These are phyloP conservation scores for Muntiacus reevesi DNA, from an alignment of 2,113 vertebrate genomes.

Conservation along the genomic window DNA sequence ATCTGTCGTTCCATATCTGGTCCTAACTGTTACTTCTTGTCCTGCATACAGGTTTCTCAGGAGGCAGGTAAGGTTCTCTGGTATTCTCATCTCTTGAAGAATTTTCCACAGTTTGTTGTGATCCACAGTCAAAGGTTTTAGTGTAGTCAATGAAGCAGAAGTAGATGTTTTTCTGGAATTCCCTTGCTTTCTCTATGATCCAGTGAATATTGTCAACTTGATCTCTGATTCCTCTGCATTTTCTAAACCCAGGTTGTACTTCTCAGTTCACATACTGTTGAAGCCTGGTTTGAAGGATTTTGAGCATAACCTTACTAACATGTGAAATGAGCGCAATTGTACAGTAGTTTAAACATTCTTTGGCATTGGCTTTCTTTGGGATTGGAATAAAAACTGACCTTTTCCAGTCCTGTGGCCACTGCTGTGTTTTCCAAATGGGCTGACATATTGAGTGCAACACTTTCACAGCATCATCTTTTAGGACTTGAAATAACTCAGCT, in stretches of 20 bases:
- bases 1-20: neutral
- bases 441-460: neutral
- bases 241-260: neutral
- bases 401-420: neutral
- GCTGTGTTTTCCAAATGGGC: neutral
- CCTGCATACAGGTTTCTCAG: neutral
- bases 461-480: neutral
- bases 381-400: neutral
- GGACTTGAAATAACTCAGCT: neutral
- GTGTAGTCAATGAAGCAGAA: neutral
- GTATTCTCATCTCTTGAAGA: neutral
- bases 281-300: neutral
- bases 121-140: neutral
- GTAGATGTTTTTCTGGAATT: neutral
- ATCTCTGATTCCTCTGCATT: neutral
- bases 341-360: neutral
- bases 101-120: neutral
- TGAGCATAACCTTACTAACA: neutral
- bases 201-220: neutral
- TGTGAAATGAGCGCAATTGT: neutral
- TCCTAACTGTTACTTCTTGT: neutral
- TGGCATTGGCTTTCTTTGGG: neutral
- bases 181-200: neutral
- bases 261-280: neutral
- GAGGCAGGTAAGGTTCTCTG: neutral